phyloP scores from a whole-genome alignment of 2,113 vertebrate species.

The Oncorhynchus clarkii region DNA sequence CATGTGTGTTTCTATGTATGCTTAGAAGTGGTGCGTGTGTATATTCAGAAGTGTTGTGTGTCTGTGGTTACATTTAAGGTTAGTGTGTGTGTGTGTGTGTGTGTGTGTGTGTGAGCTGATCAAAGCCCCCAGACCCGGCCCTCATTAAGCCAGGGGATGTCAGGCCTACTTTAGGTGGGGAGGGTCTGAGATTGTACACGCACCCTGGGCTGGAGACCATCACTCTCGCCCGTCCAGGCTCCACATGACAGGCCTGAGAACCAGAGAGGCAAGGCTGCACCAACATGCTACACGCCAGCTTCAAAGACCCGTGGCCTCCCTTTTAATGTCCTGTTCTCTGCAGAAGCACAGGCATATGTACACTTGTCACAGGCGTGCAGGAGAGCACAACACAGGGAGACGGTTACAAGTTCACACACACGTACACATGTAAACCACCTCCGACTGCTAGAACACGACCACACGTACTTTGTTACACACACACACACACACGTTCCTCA shows the following conservation, averaged over 20 bases:
- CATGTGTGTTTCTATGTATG: not conserved
- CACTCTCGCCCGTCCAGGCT: too few species aligned
- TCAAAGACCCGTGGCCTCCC: too few species aligned
- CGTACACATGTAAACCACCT: not conserved
- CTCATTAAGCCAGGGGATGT: constrained; percentile 12
- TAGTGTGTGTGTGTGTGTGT: not conserved
- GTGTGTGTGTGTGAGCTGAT: constrained; percentile 1
- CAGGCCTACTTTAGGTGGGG: constrained; percentile 6
- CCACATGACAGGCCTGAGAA: too few species aligned
- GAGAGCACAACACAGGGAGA: not conserved
- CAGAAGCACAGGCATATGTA: constrained; percentile 18
- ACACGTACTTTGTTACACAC: too few species aligned
- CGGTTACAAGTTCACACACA: not conserved
- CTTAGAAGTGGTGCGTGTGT: not conserved
- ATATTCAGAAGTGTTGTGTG: not conserved
- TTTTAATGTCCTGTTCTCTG: too few species aligned
- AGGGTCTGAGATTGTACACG: constrained; percentile 17
- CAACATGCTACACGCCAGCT: too few species aligned
- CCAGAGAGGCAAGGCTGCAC: too few species aligned
- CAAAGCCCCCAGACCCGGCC: constrained; percentile 11
- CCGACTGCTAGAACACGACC: too few species aligned
- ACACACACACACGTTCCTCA: not conserved
- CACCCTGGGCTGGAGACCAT: not conserved
- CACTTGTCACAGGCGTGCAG: not conserved
- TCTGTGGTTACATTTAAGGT: not conserved